Conservation (phyloP, 2,113 vertebrate genomes). For the Periophthalmus modestus region DNA sequence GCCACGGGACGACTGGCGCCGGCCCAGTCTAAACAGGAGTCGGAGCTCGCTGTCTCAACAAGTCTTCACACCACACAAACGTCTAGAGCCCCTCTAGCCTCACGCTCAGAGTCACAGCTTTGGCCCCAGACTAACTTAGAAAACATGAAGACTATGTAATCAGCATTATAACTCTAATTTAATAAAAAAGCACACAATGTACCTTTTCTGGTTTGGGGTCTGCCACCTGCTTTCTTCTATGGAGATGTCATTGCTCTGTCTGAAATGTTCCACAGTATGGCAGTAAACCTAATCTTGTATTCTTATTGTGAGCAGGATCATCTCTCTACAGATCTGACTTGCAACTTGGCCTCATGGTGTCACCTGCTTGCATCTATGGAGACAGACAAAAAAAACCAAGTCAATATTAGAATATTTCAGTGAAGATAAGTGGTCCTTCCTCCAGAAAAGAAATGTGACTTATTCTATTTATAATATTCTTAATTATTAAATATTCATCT, state of each 20-base stretch:
- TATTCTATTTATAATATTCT: background rate
- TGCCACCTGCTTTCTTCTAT: too few relatives aligned
- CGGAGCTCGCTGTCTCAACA: slow-evolving; percentile 63
- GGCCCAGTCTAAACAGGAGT: slow-evolving; percentile 76
- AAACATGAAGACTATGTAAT: background rate
- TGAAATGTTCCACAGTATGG: too few relatives aligned
- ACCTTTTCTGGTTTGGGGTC: too few relatives aligned
- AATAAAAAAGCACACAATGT: background rate
- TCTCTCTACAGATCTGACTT: too few relatives aligned
- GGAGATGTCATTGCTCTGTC: too few relatives aligned
- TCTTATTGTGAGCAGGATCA: too few relatives aligned
- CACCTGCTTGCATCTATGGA: too few relatives aligned
- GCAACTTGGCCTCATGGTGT: too few relatives aligned
- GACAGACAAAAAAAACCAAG: too few relatives aligned
- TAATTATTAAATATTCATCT: background rate
- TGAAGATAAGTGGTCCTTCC: too few relatives aligned
- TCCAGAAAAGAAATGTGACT: background rate
- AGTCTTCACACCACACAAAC: slow-evolving; percentile 52
- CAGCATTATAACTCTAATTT: background rate
- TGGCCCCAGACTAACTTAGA: background rate
- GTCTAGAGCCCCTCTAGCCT: slow-evolving; percentile 3
- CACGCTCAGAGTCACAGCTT: background rate
- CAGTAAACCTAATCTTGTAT: too few relatives aligned
- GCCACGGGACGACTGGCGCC: slow-evolving; percentile 69
- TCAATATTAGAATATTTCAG: too few relatives aligned